Evolutionary conservation across 2,797 vertebrate genomes (phyloP).

Genomic region (Scleropages formosus): DNA sequence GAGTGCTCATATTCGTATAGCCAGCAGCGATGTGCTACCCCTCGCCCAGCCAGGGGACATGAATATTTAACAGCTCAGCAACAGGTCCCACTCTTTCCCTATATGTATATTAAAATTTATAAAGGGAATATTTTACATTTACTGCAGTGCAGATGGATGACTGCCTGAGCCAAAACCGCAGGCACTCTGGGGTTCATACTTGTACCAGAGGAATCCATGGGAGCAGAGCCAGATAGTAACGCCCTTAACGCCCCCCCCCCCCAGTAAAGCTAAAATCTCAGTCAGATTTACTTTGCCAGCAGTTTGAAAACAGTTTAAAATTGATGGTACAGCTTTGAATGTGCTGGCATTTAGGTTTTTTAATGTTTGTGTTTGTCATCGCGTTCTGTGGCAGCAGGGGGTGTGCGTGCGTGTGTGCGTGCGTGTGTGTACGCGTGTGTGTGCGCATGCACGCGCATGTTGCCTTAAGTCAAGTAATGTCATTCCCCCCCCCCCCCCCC

Average conservation of each 20-base stretch:
- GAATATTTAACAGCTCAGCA: constrained; percentile 73
- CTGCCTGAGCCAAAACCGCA: constrained; percentile 43
- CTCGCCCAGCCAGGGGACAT: constrained; percentile 65
- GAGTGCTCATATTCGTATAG: constrained; percentile 69
- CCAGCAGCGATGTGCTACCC: constrained; percentile 58
- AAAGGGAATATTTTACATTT: constrained; percentile 73
- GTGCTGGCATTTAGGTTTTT: background rate
- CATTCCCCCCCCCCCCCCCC: no score
- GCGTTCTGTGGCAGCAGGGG: background rate
- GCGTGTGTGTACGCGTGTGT: no score
- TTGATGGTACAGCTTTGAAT: background rate
- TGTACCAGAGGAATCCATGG: background rate
- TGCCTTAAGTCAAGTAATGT: no score
- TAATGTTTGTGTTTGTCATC: background rate
- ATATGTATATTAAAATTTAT: constrained; percentile 73
- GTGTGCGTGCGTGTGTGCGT: background rate
- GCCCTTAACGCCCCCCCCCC: background rate
- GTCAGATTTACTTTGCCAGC: background rate
- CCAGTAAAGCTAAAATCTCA: background rate
- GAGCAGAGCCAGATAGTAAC: background rate
- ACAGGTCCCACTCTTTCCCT: constrained; percentile 54
- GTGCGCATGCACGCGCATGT: no score
- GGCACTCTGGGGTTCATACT: background rate
- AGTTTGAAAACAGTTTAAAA: background rate
- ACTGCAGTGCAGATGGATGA: constrained; percentile 43